These are phyloP conservation scores for Ptyas mucosa DNA, from an alignment of 2,113 vertebrate genomes.

Conservation along the genomic window DNA sequence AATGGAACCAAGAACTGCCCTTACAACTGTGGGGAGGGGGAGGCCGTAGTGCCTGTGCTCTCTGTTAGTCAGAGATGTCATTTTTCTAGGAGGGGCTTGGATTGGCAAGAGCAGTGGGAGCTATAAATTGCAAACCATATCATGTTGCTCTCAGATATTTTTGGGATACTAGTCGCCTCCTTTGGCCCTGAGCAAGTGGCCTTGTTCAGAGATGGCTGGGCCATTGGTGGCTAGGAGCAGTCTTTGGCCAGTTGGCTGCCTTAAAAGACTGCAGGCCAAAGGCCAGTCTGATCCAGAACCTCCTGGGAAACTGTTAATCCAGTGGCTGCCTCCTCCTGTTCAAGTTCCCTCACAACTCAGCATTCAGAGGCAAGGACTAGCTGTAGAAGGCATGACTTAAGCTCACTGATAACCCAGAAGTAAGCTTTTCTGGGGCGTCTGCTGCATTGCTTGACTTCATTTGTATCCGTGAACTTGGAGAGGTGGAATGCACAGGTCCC, in stretches of 20 bases:
- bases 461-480: not conserved
- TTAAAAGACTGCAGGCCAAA: not conserved
- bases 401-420: not conserved
- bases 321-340: not conserved
- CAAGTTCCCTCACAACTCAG: not conserved
- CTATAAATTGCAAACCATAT: not conserved
- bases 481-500: too few relatives aligned
- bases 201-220: not conserved
- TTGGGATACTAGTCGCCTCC: not conserved
- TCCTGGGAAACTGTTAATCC: not conserved
- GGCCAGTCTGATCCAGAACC: not conserved
- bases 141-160: slow-evolving; percentile 14
- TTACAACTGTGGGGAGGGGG: accelerated
- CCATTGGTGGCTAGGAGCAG: not conserved
- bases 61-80: not conserved
- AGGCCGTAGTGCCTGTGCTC: not conserved
- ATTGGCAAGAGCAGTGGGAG: accelerated
- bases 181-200: not conserved
- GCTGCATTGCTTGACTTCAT: not conserved
- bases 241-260: not conserved
- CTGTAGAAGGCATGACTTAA: not conserved
- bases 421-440: too few relatives aligned
- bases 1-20: accelerated
- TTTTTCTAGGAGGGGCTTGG: not conserved
- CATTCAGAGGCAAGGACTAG: not conserved